Evolutionary conservation across 2,797 vertebrate species (phyloP), one percentile per base, ranked within the genome.

Genomic region (Cyprinodon diabolis): DNA sequence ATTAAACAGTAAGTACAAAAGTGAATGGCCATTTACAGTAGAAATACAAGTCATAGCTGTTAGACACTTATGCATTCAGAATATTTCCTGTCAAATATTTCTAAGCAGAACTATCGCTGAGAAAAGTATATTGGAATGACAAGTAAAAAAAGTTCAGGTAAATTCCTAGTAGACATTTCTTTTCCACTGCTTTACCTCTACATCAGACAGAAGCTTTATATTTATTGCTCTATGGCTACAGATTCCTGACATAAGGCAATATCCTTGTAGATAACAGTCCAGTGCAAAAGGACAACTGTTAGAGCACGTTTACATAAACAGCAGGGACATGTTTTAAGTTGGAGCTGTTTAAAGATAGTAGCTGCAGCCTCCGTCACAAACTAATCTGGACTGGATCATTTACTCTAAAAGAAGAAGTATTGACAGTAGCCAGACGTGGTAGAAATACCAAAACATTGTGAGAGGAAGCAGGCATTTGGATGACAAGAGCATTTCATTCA

Each of bases 351-450:
- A 43, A 37, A 37, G 58, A 37, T 6, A 8, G 35, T 37, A 19
- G 19, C 35, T 43, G 58, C 58, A 40, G 58, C 35, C 35, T 37
- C 10, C 19, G 19, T 15, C 9, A 21, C 37, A 43, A 63, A 21
- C 37, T 63, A 43, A 40, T 63, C 37, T 63, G 37, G 60, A 63
- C 37, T 63, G 60, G 60, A 63, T 63, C 37, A 63, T 43, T 63
- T 63, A 63, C 6, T 43, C 19, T n/a, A 63, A 43, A 63, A 43
- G 19, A 63, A 63, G 60, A 6, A 1, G 40, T 10, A 63, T 63
- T 43, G 60, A 63, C 37, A 12, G 37, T 21, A 43, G 17, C 4
- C 21, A 40, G 35, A 37, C 40, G 9, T 43, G 21, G 60, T 6
- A 43, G 2, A 63, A n/a, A 43, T 37, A n/a, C 37, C 58, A 62